A percentile compares a stretch with the other conserved stretches of the same genome.
These are phyloP conservation scores for Lampropteryx suffumata DNA, from an alignment of 2,888 invertebrate genomes.

Conservation along the genomic window DNA sequence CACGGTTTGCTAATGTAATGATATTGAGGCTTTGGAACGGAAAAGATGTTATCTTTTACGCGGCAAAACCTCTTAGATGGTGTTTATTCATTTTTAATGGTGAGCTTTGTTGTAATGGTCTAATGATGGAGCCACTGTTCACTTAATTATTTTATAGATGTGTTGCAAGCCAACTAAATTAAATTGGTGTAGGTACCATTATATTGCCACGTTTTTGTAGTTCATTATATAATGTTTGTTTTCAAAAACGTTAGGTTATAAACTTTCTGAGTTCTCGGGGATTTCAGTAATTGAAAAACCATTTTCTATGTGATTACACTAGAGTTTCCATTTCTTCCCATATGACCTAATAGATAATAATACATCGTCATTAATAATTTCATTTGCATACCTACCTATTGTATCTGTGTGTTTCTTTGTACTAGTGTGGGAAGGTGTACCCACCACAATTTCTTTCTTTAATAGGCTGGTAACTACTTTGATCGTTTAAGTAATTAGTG, in stretches of 20 bases:
- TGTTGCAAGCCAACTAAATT: slow-evolving; percentile 51
- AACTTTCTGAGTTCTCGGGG: background rate
- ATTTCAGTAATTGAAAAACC: no score
- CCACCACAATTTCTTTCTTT: no score
- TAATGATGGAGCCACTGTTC: slow-evolving; percentile 58
- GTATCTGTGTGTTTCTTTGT: no score
- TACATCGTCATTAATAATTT: no score
- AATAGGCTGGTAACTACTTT: no score
- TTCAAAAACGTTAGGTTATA: slow-evolving; percentile 38
- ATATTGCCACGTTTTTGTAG: slow-evolving; percentile 43
- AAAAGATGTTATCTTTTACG: slow-evolving; percentile 44
- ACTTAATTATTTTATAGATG: slow-evolving; percentile 58
- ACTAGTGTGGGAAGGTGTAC: no score
- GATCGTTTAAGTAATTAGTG: no score
- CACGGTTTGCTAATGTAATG: slow-evolving; percentile 44
- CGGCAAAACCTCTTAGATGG: slow-evolving; percentile 56
- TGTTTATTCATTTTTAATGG: slow-evolving; percentile 68
- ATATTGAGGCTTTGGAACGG: slow-evolving; percentile 44
- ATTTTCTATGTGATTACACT: no score
- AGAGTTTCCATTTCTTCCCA: no score
- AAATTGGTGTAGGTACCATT: slow-evolving; percentile 44
- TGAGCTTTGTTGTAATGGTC: slow-evolving; percentile 61
- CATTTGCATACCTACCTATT: no score
- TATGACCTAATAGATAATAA: no score
- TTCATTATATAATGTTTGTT: slow-evolving; percentile 47